Conservation (phyloP, 1,140 invertebrate genomes). For the Nasonia giraulti region DNA sequence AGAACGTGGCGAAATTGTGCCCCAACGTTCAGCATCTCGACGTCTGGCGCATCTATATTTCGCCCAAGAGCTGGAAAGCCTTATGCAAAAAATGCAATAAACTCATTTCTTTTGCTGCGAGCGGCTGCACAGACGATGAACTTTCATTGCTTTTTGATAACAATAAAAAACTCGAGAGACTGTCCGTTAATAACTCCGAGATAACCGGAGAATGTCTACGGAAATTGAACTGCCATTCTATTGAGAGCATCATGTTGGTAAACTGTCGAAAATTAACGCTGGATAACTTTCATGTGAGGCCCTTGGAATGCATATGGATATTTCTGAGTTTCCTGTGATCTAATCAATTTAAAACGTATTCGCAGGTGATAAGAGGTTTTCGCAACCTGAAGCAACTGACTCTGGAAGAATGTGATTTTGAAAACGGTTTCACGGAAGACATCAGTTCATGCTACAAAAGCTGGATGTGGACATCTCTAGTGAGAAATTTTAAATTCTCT, state of each 20-base stretch:
- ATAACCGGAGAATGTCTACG: no score
- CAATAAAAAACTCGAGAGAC: not conserved
- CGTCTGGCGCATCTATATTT: not conserved
- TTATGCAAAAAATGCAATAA: constrained; percentile 12
- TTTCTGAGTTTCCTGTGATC: not conserved
- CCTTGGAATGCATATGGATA: no score
- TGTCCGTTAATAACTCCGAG: not conserved
- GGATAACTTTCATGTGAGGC: constrained; percentile 21
- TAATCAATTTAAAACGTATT: not conserved
- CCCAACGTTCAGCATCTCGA: constrained; percentile 24
- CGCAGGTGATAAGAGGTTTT: constrained; percentile 20
- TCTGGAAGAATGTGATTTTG: constrained; percentile 13
- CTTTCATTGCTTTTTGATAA: constrained; percentile 13
- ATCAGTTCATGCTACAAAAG: constrained; percentile 9
- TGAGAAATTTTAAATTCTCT: not conserved
- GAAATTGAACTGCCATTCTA: not conserved
- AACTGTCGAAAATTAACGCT: constrained; percentile 15
- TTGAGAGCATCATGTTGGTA: constrained; percentile 19
- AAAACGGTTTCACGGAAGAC: not conserved
- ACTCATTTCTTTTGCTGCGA: not conserved
- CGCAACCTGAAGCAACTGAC: not conserved
- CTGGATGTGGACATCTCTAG: not conserved
- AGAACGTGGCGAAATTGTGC: constrained; percentile 27
- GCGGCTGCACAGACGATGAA: constrained; percentile 20
- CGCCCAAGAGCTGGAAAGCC: constrained; percentile 1